These are phyloP conservation scores for Gandaritis pyraliata DNA, from an alignment of 2,888 invertebrate species.

Conservation along the genomic window DNA sequence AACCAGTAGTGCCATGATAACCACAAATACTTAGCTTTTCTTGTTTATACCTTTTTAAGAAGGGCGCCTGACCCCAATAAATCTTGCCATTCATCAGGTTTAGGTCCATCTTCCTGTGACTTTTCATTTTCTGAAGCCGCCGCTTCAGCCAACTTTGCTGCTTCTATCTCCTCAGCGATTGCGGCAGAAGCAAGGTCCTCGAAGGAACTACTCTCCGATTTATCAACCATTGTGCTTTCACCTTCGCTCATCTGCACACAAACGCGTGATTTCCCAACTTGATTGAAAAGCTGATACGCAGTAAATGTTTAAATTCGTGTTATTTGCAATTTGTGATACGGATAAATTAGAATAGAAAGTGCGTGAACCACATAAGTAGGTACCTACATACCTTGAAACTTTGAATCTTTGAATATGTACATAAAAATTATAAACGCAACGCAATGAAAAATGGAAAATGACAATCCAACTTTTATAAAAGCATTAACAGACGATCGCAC, in stretches of 20 bases:
- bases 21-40: no score
- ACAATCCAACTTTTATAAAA: slow-evolving; percentile 8
- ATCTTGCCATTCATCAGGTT: slow-evolving; percentile 87
- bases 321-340: background rate
- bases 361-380: no score
- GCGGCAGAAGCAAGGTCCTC: slow-evolving; percentile 85
- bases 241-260: slow-evolving; percentile 78
- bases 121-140: slow-evolving; percentile 64
- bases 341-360: no score
- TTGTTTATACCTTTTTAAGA: slow-evolving; percentile 83
- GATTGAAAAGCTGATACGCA: slow-evolving; percentile 57
- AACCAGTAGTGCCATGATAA: no score
- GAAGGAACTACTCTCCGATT: slow-evolving; percentile 87
- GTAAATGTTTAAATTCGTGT: slow-evolving; percentile 48
- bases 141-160: slow-evolving; percentile 74
- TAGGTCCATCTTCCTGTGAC: slow-evolving; percentile 50
- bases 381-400: background rate
- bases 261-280: slow-evolving; percentile 53
- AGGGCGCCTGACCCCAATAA: slow-evolving; percentile 91
- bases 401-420: no score
- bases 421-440: slow-evolving; percentile 44
- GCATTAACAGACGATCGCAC: no score
- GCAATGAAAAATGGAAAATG: background rate
- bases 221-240: slow-evolving; percentile 78
- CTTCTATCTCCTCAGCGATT: slow-evolving; percentile 80